Conservation (phyloP, 37 sponge, comb jelly and placozoan species). For the Theonella swinhoei region DNA sequence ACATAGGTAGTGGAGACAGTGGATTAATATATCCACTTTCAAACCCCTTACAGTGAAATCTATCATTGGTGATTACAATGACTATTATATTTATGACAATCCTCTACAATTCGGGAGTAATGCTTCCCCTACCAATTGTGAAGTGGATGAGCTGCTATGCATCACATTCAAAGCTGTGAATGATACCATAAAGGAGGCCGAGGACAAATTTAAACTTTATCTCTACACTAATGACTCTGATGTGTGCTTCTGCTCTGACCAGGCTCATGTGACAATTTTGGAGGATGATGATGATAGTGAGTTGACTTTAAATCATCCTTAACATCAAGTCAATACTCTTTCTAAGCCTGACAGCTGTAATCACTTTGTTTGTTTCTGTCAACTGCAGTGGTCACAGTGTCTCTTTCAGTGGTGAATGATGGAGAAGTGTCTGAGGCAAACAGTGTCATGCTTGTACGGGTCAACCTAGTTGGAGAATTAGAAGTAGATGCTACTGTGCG, state of each 20-base stretch:
- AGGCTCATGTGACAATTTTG: neutral
- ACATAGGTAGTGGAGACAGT: too few species aligned
- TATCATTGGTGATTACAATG: too few species aligned
- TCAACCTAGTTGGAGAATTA: neutral
- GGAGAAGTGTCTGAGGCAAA: neutral
- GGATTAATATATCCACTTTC: neutral
- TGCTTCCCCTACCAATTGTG: neutral
- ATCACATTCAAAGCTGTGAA: neutral
- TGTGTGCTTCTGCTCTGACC: neutral
- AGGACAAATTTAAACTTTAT: neutral
- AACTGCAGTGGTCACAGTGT: neutral
- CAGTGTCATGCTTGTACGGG: neutral
- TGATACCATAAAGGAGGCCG: neutral
- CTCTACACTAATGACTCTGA: neutral
- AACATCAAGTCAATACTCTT: too few species aligned
- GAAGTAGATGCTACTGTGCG: neutral
- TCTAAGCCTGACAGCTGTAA: too few species aligned
- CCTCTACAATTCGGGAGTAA: neutral
- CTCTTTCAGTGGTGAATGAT: neutral
- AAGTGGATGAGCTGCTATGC: neutral
- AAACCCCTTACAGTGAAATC: too few species aligned
- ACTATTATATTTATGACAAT: too few species aligned
- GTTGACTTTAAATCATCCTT: too few species aligned
- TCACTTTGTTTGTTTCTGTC: too few species aligned
- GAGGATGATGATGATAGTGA: neutral